Evolutionary conservation across 2,113 vertebrate genomes (phyloP), one percentile per base, ranked within the genome.

Genomic region (Girardinichthys multiradiatus): DNA sequence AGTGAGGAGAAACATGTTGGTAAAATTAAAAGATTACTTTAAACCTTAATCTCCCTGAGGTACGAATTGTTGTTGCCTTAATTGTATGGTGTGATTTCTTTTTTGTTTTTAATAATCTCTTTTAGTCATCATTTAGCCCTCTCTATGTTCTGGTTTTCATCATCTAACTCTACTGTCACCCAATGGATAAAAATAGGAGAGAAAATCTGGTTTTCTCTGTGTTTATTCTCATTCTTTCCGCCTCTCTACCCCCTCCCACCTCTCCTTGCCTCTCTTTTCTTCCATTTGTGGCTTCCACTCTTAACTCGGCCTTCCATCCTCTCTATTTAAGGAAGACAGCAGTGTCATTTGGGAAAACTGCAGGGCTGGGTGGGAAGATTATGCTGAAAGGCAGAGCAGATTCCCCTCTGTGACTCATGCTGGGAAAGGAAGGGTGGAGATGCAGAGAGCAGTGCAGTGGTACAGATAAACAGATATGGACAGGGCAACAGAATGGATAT

Each of bases 271-370:
- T 24, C 67, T 57, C 62, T 42, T 45, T 24, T 33, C 58, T 65
- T 59, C 68, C 29, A n/a, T 65, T 45, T 57, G 62, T 21, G n/a
- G 62, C 26, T 37, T 68, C 61, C 64, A 68, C 63, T 77, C 76
- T 73, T 86, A 90, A 88, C 81, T 80, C 33, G 7, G 72, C 72
- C 51, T 75, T 57, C 51, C 79, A 69, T 86, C 62, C 39, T 39
- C 64, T 88, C 89, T 89, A 85, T 91, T 89, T 88, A 85, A 86
- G 74, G 81, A 85, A 76, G 73, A 83, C 74, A 67, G 64, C 69
- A 27, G 66, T 35, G 65, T 84, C 83, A 89, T 75, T 78, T 81
- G 82, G 83, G 84, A 86, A 85, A 85, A 79, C 70, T 58, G 79
- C 62, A 42, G 63, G 48, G 68, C 45, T 63, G 65, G 62, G 76